Percentiles rank a stretch among this genome's conserved stretches.
Evolutionary conservation across 2,113 vertebrate genomes (phyloP).

Genomic region (Dipodomys ordii): DNA sequence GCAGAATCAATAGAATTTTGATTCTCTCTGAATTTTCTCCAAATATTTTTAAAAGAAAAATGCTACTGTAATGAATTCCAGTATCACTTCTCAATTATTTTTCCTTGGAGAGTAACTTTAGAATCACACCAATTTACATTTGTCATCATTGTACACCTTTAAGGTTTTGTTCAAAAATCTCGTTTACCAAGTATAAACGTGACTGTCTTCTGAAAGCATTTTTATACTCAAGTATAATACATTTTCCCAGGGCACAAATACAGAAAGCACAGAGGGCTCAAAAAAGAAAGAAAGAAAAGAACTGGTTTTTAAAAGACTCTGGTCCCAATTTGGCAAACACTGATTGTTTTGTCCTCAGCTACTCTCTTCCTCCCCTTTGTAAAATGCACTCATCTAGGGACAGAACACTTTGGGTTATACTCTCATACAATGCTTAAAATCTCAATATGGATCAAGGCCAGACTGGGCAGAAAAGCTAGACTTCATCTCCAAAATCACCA

Average conservation of each 20-base stretch:
- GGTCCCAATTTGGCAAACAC: too few relatives aligned
- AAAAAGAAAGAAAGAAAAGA: too few relatives aligned
- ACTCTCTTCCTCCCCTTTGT: too few relatives aligned
- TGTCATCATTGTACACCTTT: not conserved
- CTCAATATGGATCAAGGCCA: too few relatives aligned
- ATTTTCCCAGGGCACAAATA: too few relatives aligned
- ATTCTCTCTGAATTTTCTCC: not conserved
- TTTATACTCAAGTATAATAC: not conserved
- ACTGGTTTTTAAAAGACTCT: too few relatives aligned
- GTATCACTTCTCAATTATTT: not conserved
- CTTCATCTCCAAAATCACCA: too few relatives aligned
- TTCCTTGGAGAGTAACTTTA: not conserved
- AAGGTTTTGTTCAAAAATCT: conserved; percentile 4
- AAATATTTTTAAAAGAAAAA: not conserved
- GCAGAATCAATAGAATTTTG: not conserved
- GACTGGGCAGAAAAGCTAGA: too few relatives aligned
- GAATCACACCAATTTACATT: not conserved
- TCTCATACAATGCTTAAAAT: not conserved
- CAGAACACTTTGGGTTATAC: too few relatives aligned
- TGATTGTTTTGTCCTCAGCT: too few relatives aligned
- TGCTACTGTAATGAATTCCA: not conserved
- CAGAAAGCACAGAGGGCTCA: too few relatives aligned
- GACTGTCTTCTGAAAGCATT: not conserved
- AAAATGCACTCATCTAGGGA: too few relatives aligned
- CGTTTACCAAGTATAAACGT: not conserved